Percentiles rank a stretch among this genome's conserved stretches.
Conservation (phyloP, 2,797 vertebrate genomes). For the Sternarchorhynchus goeldii region DNA sequence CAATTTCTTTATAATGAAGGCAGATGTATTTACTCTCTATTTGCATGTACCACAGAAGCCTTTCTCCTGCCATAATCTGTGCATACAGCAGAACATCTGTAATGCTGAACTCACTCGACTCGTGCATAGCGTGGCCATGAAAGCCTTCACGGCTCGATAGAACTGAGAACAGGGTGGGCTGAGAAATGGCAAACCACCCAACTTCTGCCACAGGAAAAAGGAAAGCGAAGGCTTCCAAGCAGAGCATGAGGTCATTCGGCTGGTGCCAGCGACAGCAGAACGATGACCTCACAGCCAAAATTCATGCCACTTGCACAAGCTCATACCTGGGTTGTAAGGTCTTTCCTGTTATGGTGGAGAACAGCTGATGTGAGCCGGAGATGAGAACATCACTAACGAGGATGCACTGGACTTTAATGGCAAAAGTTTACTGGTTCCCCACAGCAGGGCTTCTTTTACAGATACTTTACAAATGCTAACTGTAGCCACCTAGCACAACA, state of each 20-base stretch:
- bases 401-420: constrained; percentile 23
- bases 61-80: constrained; percentile 2
- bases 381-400: constrained; percentile 40
- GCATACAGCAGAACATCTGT: constrained; percentile 62
- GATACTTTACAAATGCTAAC: background rate
- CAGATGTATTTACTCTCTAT: background rate
- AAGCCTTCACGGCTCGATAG: constrained; percentile 71
- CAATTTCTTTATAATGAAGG: background rate
- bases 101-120: constrained; percentile 62
- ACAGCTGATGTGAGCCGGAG: constrained; percentile 54
- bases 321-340: constrained; percentile 56
- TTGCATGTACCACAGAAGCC: background rate
- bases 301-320: constrained; percentile 27
- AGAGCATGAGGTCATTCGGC: constrained; percentile 48
- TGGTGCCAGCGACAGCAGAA: constrained; percentile 34
- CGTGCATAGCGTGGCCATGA: constrained; percentile 28
- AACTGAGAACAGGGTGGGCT: constrained; percentile 63
- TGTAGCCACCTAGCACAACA: background rate
- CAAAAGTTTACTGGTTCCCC: constrained; percentile 27
- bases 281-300: constrained; percentile 42
- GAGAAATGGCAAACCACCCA: constrained; percentile 51
- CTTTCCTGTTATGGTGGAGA: constrained; percentile 39
- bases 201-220: constrained; percentile 47
- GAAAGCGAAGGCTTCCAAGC: constrained; percentile 15
- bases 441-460: constrained; percentile 15